Base-by-base conservation (phyloP, 2,797 vertebrate genomes). In the Channa striata region DNA sequence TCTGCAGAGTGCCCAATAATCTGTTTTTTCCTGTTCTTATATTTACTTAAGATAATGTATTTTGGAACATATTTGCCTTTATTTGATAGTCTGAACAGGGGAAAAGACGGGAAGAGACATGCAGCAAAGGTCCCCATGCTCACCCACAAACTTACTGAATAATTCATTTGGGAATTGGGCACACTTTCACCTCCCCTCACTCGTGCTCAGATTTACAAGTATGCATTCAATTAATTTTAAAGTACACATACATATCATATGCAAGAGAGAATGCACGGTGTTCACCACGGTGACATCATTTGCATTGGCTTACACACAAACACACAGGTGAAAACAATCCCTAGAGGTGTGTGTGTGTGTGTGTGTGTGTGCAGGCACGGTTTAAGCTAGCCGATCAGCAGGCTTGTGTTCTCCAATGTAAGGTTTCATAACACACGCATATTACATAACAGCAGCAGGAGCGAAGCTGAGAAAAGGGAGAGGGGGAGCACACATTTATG, bases 381-480 rank as follows among this genome's bases (percentile, higher is more conserved):
- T 52, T 39, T 46, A 56, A 65, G 61, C 48, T 72, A 11, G 73
- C 81, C 73, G 79, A 87, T 91, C 85, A 77, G 79, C 59, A 71
- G 84, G 69, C 88, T 82, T 8, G 62, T 91, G 83, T 90, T 89
- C 87, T 92, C 82, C 86, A 89, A 72, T 88, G 86, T 87, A 90
- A 87, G 84, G 91, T 92, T 94, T 92, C 84, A 78, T 93, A 93
- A 92, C 89, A 82, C 86, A 72, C 88, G 64, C 74, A 64, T 61
- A 76, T 93, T 93, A 91, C 90, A 87, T 93, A 94, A 94, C 86
- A 77, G 66, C 82, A 67, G 82, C 80, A 79, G 75, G 78, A 89
- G 76, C 59, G 49, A 72, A 73, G 77, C 74, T 74, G 54, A 53
- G 77, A 70, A 71, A 74, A 61, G 59, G 60, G 58, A 49, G 54